These are phyloP conservation scores for Fulica atra DNA, from an alignment of 2,113 vertebrate species.

Conservation along the genomic window DNA sequence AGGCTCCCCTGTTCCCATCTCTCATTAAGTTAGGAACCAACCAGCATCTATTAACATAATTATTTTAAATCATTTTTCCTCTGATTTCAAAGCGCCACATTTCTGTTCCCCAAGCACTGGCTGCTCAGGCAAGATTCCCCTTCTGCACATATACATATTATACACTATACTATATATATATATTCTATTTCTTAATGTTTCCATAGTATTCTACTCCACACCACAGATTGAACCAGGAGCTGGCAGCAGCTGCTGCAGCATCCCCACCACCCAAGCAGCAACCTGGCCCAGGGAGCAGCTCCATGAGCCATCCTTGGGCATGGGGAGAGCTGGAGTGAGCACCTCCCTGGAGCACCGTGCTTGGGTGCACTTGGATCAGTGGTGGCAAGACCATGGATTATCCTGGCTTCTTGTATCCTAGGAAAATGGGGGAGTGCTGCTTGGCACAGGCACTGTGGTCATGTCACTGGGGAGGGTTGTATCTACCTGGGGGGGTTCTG, in stretches of 20 bases:
- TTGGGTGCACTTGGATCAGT: rapidly evolving
- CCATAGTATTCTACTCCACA: rapidly evolving
- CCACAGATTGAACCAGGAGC: rapidly evolving
- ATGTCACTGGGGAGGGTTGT: background rate
- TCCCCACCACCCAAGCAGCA: background rate
- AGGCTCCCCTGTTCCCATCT: conserved; percentile 20
- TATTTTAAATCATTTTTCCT: background rate
- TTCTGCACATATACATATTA: rapidly evolving
- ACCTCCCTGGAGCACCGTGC: rapidly evolving
- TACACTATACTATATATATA: too few species aligned
- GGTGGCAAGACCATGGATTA: rapidly evolving
- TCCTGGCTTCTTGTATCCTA: background rate
- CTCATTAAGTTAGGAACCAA: conserved; percentile 41
- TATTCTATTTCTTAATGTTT: background rate
- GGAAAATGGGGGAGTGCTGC: background rate
- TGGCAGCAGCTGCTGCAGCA: background rate
- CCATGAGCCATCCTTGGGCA: rapidly evolving
- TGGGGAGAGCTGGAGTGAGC: rapidly evolving
- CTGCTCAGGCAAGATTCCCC: background rate
- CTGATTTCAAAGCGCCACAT: background rate
- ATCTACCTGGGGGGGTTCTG: background rate
- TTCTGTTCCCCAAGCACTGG: background rate
- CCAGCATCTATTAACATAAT: background rate
- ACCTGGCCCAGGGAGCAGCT: rapidly evolving
- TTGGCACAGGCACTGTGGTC: background rate